phyloP scores from a whole-genome alignment of 2,888 invertebrate genomes.

The Cyrtodaria siliqua region DNA sequence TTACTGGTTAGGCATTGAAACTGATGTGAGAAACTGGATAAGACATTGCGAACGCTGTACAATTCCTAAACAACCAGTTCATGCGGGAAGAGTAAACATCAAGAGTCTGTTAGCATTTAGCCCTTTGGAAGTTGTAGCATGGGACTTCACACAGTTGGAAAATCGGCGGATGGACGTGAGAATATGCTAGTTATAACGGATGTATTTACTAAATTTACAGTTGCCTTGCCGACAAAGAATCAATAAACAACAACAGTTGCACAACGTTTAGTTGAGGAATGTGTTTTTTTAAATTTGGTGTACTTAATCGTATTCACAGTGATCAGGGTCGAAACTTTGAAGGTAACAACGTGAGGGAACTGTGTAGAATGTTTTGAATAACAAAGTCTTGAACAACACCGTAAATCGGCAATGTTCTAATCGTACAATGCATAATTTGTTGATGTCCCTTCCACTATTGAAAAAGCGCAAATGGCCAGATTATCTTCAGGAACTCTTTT shows the following conservation, averaged over 20 bases:
- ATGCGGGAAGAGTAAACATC: constrained; percentile 22
- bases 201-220: constrained; percentile 47
- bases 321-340: constrained; percentile 44
- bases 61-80: constrained; percentile 32
- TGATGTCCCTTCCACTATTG: background rate
- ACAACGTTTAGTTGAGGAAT: constrained; percentile 17
- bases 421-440: constrained; percentile 35
- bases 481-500: background rate
- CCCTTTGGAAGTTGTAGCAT: constrained; percentile 57
- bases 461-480: background rate
- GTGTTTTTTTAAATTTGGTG: constrained; percentile 58
- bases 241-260: constrained; percentile 39
- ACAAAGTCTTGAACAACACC: constrained; percentile 39
- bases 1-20: constrained; percentile 54
- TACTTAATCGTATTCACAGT: constrained; percentile 51
- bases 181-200: constrained; percentile 62
- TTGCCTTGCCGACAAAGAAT: constrained; percentile 42
- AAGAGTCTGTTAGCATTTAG: constrained; percentile 38
- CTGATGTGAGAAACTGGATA: constrained; percentile 38
- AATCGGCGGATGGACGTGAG: constrained; percentile 46
- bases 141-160: constrained; percentile 60
- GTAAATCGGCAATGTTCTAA: constrained; percentile 49
- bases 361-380: constrained; percentile 49
- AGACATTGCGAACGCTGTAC: constrained; percentile 51
- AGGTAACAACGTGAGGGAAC: background rate